Conservation (phyloP, 2,113 vertebrate genomes). For the Mesocricetus auratus region DNA sequence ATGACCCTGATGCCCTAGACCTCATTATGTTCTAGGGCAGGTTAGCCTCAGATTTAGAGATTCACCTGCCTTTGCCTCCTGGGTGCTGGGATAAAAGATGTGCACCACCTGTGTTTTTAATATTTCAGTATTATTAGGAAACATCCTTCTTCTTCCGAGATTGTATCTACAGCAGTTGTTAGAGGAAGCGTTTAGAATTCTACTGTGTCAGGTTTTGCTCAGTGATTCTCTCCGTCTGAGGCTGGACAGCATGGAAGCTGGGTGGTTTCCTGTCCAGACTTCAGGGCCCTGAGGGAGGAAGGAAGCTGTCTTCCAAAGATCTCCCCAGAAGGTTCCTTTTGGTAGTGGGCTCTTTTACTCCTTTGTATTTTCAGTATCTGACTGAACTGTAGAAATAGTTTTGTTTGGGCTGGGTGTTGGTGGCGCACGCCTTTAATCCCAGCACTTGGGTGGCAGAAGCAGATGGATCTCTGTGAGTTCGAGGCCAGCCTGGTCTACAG, state of each 20-base stretch:
- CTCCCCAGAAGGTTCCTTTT: not conserved
- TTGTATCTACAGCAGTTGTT: not conserved
- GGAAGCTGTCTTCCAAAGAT: not conserved
- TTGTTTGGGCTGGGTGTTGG: not conserved
- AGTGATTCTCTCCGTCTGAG: not conserved
- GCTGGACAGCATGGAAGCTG: not conserved
- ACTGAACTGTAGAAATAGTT: not conserved
- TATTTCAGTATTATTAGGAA: not conserved
- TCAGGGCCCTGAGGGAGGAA: not conserved
- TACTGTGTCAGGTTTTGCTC: not conserved
- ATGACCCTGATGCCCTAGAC: not conserved
- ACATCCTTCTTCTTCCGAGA: not conserved
- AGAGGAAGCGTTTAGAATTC: not conserved
- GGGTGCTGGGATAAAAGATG: not conserved
- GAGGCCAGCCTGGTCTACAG: no score
- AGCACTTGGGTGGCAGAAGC: no score
- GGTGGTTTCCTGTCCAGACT: not conserved
- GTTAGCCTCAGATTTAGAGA: not conserved
- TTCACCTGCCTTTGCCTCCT: not conserved
- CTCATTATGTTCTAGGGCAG: not conserved
- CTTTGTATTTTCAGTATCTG: not conserved
- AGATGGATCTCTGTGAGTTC: no score
- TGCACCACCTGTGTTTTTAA: not conserved
- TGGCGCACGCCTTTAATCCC: no score
- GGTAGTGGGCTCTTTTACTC: not conserved